Evolutionary conservation across 2,113 vertebrate species (phyloP).

Genomic region (Panurus biarmicus): DNA sequence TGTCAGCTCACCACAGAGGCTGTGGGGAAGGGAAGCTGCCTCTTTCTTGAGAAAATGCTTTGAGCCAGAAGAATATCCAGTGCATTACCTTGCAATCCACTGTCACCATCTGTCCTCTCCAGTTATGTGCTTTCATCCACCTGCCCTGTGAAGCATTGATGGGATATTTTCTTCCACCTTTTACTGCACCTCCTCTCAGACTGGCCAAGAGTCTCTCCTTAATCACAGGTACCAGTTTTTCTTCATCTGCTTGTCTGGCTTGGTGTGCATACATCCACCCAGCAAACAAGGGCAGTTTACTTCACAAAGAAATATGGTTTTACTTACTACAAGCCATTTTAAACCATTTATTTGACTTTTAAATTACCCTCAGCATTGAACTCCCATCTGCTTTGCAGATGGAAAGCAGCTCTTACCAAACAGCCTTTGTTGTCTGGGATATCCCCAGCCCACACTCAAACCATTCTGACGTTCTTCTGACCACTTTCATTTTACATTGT

Average conservation of each 20-base stretch:
- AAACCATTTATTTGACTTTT: conserved; percentile 23
- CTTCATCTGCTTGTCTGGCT: neutral
- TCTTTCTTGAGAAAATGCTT: neutral
- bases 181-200: neutral
- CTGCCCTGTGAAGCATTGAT: neutral
- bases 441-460: neutral
- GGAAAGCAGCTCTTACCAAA: neutral
- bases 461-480: neutral
- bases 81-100: neutral
- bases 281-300: neutral
- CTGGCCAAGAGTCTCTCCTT: neutral
- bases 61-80: neutral
- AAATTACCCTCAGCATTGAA: conserved; percentile 6
- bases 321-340: neutral
- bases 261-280: neutral
- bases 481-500: neutral
- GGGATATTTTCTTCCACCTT: neutral
- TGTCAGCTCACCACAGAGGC: neutral
- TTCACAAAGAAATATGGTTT: neutral
- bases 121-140: neutral
- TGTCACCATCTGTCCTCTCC: neutral
- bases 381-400: conserved; percentile 27
- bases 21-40: neutral
- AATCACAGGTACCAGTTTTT: neutral
- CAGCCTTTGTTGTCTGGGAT: neutral